Conservation (phyloP, 2,113 vertebrate genomes). For the Candoia aspera region DNA sequence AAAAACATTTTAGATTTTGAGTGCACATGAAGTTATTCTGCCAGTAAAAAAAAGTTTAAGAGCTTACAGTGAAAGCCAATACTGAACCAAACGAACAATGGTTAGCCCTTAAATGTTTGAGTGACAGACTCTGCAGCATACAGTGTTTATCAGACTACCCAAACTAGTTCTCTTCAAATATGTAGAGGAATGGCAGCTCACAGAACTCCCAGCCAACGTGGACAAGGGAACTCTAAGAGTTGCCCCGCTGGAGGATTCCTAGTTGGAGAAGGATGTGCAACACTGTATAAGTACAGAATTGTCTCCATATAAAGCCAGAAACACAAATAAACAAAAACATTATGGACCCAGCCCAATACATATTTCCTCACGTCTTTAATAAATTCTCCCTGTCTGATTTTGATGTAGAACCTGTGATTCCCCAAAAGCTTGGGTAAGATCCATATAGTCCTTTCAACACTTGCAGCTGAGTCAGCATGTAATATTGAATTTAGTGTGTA, state of each 20-base stretch:
- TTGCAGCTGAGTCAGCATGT: neutral
- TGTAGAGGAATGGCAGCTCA: neutral
- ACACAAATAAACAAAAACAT: neutral
- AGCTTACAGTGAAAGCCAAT: neutral
- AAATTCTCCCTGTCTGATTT: neutral
- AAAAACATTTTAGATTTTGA: conserved; percentile 15
- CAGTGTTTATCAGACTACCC: neutral
- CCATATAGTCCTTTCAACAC: neutral
- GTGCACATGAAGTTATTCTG: neutral
- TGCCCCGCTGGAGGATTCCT: neutral
- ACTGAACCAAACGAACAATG: neutral
- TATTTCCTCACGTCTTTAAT: neutral
- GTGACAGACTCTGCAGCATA: neutral
- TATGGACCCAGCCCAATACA: neutral
- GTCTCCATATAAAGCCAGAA: neutral
- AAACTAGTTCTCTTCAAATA: neutral
- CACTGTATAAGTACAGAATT: neutral
- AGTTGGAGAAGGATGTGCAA: neutral
- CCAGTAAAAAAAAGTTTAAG: neutral
- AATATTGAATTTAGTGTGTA: neutral
- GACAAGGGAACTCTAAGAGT: neutral
- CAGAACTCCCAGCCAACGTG: neutral
- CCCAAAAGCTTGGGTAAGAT: neutral
- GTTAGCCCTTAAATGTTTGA: neutral
- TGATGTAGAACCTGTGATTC: neutral